These are phyloP conservation scores for Oasisia sp. DNA, from an alignment of 2,888 invertebrate genomes.

Conservation along the genomic window DNA sequence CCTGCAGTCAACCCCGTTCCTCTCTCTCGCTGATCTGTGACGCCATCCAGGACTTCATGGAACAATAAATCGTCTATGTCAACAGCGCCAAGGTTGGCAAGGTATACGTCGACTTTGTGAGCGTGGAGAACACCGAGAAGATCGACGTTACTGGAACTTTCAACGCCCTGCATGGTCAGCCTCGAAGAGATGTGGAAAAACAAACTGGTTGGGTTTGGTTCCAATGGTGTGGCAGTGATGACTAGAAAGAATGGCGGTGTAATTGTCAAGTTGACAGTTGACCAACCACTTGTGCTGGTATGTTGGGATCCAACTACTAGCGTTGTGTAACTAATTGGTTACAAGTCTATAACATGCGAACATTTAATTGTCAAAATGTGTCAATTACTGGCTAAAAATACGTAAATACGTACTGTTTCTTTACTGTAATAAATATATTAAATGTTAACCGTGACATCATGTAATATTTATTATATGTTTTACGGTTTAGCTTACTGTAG, in stretches of 20 bases:
- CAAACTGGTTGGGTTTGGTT: neutral
- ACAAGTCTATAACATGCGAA: too few species aligned
- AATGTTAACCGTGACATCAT: too few species aligned
- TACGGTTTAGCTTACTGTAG: too few species aligned
- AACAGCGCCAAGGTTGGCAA: neutral
- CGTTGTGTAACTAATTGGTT: too few species aligned
- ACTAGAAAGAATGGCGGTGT: neutral
- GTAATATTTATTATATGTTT: too few species aligned
- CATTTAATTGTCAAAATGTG: too few species aligned
- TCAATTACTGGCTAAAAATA: too few species aligned
- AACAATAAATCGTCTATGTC: neutral
- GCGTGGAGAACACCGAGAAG: neutral
- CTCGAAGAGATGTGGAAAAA: neutral
- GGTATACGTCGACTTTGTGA: neutral
- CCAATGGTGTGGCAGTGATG: constrained; percentile 18
- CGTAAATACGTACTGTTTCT: too few species aligned
- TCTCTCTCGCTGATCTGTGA: neutral
- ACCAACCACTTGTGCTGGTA: neutral
- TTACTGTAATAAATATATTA: too few species aligned
- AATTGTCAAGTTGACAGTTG: neutral
- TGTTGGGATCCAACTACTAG: too few species aligned
- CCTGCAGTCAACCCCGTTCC: neutral
- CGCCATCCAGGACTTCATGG: neutral
- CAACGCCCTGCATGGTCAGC: neutral
- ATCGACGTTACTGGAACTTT: neutral